These are phyloP conservation scores for Drosophila tropicalis DNA, from an alignment of 1,140 invertebrate genomes.

Conservation along the genomic window DNA sequence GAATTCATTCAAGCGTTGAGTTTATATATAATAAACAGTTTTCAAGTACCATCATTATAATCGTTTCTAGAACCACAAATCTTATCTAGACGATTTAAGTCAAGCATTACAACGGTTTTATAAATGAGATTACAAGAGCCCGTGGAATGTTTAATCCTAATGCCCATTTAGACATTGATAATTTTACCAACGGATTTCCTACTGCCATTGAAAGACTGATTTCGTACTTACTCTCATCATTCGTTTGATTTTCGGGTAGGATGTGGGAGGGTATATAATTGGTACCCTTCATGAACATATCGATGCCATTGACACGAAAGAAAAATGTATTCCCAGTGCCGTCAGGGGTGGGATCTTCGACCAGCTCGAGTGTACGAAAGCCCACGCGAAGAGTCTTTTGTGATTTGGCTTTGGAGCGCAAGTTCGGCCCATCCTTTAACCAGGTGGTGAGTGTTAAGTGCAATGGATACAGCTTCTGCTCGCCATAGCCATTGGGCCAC, in stretches of 20 bases:
- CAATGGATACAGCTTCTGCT: conserved; percentile 91
- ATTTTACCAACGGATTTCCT: too few species aligned
- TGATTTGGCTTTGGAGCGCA: conserved; percentile 57
- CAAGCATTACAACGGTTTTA: neutral
- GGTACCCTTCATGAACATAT: conserved; percentile 98
- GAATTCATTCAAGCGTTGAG: neutral
- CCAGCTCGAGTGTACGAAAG: conserved; percentile 93
- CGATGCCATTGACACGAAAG: conserved; percentile 93
- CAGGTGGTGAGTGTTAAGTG: conserved; percentile 84
- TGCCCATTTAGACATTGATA: too few species aligned
- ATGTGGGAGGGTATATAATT: conserved; percentile 97
- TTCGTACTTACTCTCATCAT: conserved; percentile 66
- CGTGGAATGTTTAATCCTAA: neutral
- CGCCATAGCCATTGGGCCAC: conserved; percentile 98
- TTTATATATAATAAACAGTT: neutral
- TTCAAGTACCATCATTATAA: neutral
- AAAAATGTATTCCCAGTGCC: conserved; percentile 91
- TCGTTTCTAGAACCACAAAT: neutral
- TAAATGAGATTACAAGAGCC: neutral
- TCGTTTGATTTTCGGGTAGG: conserved; percentile 90
- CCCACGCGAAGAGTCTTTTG: conserved; percentile 87
- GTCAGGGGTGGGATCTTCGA: conserved; percentile 86
- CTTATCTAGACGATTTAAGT: neutral
- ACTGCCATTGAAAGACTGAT: too few species aligned
- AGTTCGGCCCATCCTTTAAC: conserved; percentile 56